Evolutionary conservation across 2,113 vertebrate genomes (phyloP).

Genomic region (Maccullochella peelii): DNA sequence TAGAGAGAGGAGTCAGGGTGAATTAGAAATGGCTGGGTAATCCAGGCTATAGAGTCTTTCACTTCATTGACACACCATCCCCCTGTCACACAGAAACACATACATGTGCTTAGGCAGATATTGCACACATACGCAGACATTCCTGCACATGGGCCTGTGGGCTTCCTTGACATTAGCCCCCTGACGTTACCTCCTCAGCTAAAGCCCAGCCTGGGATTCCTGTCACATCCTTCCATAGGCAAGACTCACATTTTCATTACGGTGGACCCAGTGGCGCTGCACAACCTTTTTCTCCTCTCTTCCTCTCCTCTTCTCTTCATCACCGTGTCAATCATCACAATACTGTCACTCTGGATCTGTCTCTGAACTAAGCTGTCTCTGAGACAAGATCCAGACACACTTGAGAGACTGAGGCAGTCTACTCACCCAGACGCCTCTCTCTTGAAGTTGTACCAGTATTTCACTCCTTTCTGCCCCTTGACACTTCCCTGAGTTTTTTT

Average conservation of each 20-base stretch:
- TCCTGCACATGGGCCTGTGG: slow-evolving; percentile 45
- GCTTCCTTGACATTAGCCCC: slow-evolving; percentile 74
- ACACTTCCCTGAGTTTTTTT: slow-evolving; percentile 57
- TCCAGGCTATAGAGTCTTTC: slow-evolving; percentile 45
- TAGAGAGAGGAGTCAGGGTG: slow-evolving; percentile 49
- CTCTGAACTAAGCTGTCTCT: slow-evolving; percentile 71
- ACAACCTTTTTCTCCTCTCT: slow-evolving; percentile 78
- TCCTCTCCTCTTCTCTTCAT: slow-evolving; percentile 64
- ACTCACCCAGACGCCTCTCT: slow-evolving; percentile 48
- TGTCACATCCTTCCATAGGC: slow-evolving; percentile 70
- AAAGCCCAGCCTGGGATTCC: slow-evolving; percentile 55
- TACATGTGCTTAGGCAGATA: neutral
- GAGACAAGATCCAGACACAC: slow-evolving; percentile 71
- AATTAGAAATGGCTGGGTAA: slow-evolving; percentile 62
- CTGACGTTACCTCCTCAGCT: slow-evolving; percentile 66
- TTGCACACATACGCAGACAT: slow-evolving; percentile 23
- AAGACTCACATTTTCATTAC: slow-evolving; percentile 68
- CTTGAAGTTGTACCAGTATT: slow-evolving; percentile 60
- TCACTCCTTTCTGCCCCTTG: slow-evolving; percentile 50
- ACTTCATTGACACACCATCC: slow-evolving; percentile 9
- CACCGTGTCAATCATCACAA: slow-evolving; percentile 71
- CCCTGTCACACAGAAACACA: slow-evolving; percentile 3
- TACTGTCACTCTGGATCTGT: slow-evolving; percentile 76
- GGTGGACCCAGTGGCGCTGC: slow-evolving; percentile 66
- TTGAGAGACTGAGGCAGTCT: slow-evolving; percentile 60